phyloP scores from a whole-genome alignment of 2,888 invertebrate species.

The Bellardia bayeri region DNA sequence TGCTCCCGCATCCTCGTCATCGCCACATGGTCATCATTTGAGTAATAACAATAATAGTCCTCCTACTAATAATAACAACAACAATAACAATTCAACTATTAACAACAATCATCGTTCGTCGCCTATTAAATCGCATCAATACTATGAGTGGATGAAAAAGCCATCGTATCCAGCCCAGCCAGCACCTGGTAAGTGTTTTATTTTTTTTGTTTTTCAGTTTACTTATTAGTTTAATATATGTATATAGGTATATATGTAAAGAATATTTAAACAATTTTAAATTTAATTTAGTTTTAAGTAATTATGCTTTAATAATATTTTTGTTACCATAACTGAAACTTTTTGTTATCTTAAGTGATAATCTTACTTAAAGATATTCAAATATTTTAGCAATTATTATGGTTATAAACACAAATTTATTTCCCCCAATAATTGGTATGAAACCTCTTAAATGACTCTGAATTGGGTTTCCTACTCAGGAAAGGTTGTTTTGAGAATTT shows the following conservation, averaged over 20 bases:
- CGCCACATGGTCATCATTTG: constrained; percentile 83
- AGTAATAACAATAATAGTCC: constrained; percentile 74
- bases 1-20: constrained; percentile 82
- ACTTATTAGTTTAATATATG: background rate
- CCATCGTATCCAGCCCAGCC: constrained; percentile 93
- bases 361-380: no score
- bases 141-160: constrained; percentile 96
- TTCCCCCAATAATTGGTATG: no score
- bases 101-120: constrained; percentile 85
- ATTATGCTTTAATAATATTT: no score
- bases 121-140: constrained; percentile 87
- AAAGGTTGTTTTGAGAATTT: no score
- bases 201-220: background rate
- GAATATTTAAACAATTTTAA: background rate
- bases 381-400: no score
- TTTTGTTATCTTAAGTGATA: no score
- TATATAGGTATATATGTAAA: no score
- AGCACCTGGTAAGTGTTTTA: constrained; percentile 88
- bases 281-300: background rate
- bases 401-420: no score
- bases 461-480: no score
- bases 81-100: constrained; percentile 76
- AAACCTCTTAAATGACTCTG: no score
- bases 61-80: constrained; percentile 65
- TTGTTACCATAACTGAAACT: no score